A percentile compares a stretch with the other conserved stretches of the same genome.
These are phyloP conservation scores for Ciona savignyi DNA, from an alignment of 23 tunicate species.

Conservation along the genomic window DNA sequence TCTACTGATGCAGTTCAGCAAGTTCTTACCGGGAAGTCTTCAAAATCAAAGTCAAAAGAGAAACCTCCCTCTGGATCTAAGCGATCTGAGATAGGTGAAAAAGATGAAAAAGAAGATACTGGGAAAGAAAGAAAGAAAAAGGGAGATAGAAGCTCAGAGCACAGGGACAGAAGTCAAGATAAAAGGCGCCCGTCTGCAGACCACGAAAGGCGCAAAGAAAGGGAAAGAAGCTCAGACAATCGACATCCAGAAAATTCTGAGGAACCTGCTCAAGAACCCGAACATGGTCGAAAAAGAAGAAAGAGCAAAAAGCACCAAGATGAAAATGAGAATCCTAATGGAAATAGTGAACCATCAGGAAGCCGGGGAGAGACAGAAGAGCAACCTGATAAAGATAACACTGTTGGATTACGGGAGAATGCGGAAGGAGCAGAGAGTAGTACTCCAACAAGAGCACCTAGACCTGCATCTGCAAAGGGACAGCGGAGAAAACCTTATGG, in stretches of 20 bases:
- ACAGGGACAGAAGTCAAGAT: neutral
- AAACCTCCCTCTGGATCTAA: slow-evolving; percentile 17
- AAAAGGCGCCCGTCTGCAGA: slow-evolving; percentile 9
- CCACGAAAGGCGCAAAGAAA: neutral
- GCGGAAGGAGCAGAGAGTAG: slow-evolving; percentile 33
- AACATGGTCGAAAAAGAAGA: neutral
- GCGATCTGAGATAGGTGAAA: neutral
- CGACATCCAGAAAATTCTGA: slow-evolving; percentile 12
- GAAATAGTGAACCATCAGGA: neutral
- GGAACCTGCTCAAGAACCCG: slow-evolving; percentile 8
- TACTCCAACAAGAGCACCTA: slow-evolving; percentile 32
- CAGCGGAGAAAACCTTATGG: slow-evolving; percentile 82
- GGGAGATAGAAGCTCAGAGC: slow-evolving; percentile 3
- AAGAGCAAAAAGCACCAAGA: neutral
- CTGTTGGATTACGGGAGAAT: slow-evolving; percentile 5
- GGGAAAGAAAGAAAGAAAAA: slow-evolving; percentile 3
- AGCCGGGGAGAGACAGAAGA: slow-evolving; percentile 14
- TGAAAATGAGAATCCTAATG: slow-evolving; percentile 12
- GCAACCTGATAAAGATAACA: neutral
- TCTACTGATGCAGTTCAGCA: slow-evolving; percentile 80
- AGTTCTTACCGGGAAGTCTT: slow-evolving; percentile 41
- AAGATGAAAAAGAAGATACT: neutral
- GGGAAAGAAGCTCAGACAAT: slow-evolving; percentile 55
- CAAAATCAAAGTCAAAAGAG: slow-evolving; percentile 31
- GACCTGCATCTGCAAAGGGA: slow-evolving; percentile 96